A percentile compares a stretch with the other conserved stretches of the same genome.
These are phyloP conservation scores for Heliopora coerulea DNA, from an alignment of 92 coral and sea anemone genomes.

Conservation along the genomic window DNA sequence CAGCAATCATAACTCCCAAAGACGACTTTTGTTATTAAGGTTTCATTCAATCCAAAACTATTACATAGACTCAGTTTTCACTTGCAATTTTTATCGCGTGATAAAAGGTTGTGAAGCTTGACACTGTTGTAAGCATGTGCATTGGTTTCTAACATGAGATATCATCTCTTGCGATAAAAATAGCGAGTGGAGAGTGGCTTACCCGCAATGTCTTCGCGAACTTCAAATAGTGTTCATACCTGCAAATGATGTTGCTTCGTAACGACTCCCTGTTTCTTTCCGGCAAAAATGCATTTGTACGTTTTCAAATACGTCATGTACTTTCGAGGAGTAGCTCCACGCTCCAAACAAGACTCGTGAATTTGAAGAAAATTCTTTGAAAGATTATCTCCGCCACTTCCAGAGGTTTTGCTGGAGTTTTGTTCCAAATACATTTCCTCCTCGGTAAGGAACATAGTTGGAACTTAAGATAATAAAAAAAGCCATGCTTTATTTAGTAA, in stretches of 20 bases:
- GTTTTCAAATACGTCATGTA: conserved; percentile 95
- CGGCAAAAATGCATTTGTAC: conserved; percentile 81
- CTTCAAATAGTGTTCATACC: conserved; percentile 39
- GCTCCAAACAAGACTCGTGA: conserved; percentile 80
- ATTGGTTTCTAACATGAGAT: no score
- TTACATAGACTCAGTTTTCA: no score
- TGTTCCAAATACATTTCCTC: conserved; percentile 66
- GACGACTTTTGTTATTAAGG: no score
- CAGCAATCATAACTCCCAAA: no score
- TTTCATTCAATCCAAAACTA: no score
- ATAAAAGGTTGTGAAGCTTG: no score
- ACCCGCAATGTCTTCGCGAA: background rate
- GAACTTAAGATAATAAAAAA: conserved; percentile 60
- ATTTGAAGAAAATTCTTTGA: conserved; percentile 79
- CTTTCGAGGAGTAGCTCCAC: conserved; percentile 91
- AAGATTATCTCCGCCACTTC: conserved; percentile 54
- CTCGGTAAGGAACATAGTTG: conserved; percentile 74
- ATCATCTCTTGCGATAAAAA: no score
- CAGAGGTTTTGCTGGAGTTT: conserved; percentile 28
- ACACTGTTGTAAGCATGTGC: no score
- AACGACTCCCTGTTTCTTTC: conserved; percentile 92
- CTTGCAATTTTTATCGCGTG: no score
- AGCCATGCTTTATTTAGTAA: no score
- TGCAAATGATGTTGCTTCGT: conserved; percentile 94
- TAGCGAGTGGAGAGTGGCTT: no score